phyloP scores from a whole-genome alignment of 2,888 invertebrate species.

The Lithophane socia region DNA sequence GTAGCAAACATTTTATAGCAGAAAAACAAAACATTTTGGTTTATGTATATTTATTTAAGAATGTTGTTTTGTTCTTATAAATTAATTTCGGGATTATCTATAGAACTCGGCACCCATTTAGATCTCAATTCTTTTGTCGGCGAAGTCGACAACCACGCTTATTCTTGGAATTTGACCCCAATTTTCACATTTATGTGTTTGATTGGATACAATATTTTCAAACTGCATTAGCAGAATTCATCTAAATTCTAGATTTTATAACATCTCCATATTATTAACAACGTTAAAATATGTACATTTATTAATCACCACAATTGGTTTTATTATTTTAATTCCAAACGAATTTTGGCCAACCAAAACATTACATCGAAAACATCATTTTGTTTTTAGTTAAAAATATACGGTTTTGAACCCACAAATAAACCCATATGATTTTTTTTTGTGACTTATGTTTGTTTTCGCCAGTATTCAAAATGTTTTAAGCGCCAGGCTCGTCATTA shows the following conservation, averaged over 20 bases:
- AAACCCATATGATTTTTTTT: not conserved
- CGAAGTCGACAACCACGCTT: too few relatives aligned
- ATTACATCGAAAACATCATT: too few relatives aligned
- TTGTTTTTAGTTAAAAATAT: not conserved
- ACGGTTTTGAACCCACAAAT: not conserved
- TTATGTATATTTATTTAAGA: too few relatives aligned
- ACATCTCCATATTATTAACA: not conserved
- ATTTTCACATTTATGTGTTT: too few relatives aligned
- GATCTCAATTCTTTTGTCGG: too few relatives aligned
- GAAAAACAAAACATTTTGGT: too few relatives aligned
- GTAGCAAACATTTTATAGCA: too few relatives aligned
- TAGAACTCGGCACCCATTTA: too few relatives aligned
- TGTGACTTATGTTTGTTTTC: not conserved
- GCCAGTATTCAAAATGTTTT: not conserved
- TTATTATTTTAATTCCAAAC: not conserved
- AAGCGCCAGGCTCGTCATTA: not conserved
- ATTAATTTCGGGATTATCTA: too few relatives aligned
- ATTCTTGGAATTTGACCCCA: too few relatives aligned
- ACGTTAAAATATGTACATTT: slow-evolving; percentile 7
- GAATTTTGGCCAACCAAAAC: slow-evolving; percentile 4
- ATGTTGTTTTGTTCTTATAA: too few relatives aligned
- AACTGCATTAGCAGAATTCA: not conserved
- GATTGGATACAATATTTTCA: not conserved
- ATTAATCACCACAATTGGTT: not conserved
- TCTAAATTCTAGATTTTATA: not conserved